These are phyloP conservation scores for Pomacea canaliculata DNA, from an alignment of 2,888 invertebrate genomes.

Conservation along the genomic window DNA sequence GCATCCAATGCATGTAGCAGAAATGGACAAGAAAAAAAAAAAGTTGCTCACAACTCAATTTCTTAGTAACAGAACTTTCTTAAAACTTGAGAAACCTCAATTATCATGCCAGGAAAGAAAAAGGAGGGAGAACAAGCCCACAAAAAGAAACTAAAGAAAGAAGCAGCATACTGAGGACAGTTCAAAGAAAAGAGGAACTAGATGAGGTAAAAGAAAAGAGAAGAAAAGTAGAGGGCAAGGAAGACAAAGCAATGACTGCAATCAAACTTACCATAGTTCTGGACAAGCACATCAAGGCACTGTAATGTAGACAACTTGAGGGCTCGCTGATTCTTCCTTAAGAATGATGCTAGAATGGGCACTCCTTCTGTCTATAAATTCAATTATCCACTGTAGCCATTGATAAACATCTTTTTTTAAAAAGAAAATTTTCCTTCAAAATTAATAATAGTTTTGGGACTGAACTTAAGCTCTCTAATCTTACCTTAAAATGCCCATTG, in stretches of 20 bases:
- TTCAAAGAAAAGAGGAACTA: slow-evolving; percentile 2
- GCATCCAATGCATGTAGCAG: too few relatives aligned
- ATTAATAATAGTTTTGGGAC: too few relatives aligned
- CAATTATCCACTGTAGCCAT: neutral
- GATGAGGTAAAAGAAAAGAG: neutral
- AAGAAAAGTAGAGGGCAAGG: neutral
- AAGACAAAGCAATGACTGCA: neutral
- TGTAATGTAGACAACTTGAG: slow-evolving; percentile 91
- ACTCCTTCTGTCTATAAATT: slow-evolving; percentile 84
- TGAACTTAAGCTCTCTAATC: too few relatives aligned
- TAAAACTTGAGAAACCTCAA: too few relatives aligned
- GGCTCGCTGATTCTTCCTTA: slow-evolving; percentile 96
- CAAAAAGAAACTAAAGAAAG: neutral
- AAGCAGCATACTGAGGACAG: neutral
- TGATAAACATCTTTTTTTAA: too few relatives aligned
- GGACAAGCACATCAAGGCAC: slow-evolving; percentile 89
- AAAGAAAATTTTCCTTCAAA: too few relatives aligned
- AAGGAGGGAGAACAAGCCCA: too few relatives aligned
- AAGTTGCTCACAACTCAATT: too few relatives aligned
- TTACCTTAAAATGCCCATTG: neutral
- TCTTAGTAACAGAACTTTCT: too few relatives aligned
- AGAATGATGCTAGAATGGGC: slow-evolving; percentile 91
- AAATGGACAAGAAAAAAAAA: too few relatives aligned
- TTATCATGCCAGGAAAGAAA: too few relatives aligned
- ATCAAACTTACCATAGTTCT: slow-evolving; percentile 80